Evolutionary conservation across 1,140 invertebrate genomes (phyloP).

Genomic region (Ostrea edulis): DNA sequence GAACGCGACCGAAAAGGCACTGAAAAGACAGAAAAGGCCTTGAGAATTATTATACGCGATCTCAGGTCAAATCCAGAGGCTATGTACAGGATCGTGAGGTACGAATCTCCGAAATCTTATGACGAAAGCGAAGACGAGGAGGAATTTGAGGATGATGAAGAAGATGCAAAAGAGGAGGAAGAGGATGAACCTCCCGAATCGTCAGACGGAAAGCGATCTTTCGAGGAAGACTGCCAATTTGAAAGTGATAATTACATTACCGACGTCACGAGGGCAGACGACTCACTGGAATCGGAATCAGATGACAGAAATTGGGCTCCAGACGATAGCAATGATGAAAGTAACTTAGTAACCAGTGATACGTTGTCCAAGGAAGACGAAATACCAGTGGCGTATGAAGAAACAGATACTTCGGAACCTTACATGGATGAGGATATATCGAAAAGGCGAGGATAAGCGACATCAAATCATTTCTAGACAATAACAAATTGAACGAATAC

Average conservation of each 20-base stretch:
- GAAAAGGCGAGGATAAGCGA: neutral
- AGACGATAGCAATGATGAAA: neutral
- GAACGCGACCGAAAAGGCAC: constrained; percentile 15
- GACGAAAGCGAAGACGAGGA: constrained; percentile 34
- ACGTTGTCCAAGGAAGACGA: neutral
- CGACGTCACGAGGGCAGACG: constrained; percentile 11
- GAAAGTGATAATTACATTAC: constrained; percentile 38
- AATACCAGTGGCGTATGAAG: neutral
- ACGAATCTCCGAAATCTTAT: constrained; percentile 37
- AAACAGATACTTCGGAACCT: neutral
- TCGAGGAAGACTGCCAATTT: constrained; percentile 37
- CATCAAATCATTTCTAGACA: neutral
- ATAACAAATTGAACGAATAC: neutral
- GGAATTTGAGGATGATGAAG: constrained; percentile 17
- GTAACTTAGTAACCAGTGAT: neutral
- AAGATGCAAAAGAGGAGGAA: neutral
- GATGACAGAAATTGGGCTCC: constrained; percentile 8
- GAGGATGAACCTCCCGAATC: constrained; percentile 3
- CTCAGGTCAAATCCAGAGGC: constrained; percentile 44
- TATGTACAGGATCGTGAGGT: constrained; percentile 27
- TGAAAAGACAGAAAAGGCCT: constrained; percentile 28
- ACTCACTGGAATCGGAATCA: neutral
- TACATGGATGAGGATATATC: constrained; percentile 1
- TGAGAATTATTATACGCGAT: constrained; percentile 29
- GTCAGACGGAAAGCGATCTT: constrained; percentile 11